Conservation (phyloP, 2,113 vertebrate genomes). For the Pteruthius melanotis region DNA sequence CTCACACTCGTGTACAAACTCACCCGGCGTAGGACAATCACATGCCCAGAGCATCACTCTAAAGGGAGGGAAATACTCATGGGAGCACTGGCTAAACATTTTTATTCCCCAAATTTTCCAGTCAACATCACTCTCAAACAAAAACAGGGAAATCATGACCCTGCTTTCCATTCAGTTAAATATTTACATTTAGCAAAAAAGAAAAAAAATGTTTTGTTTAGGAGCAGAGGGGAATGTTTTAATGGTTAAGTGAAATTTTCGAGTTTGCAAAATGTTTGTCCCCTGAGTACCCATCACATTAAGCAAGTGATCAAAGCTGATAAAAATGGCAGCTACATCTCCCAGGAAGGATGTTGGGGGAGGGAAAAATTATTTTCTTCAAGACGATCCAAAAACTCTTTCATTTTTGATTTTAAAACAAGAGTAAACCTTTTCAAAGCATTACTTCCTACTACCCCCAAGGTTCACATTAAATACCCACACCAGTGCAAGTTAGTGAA, state of each 20-base stretch:
- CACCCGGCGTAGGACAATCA: fast-evolving
- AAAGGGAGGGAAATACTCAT: not conserved
- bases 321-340: not conserved
- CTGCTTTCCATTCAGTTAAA: not conserved
- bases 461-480: not conserved
- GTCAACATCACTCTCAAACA: not conserved
- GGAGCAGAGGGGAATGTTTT: not conserved
- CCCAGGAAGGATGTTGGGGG: not conserved
- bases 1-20: not conserved
- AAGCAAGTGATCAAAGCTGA: not conserved
- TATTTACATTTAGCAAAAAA: not conserved
- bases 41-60: not conserved
- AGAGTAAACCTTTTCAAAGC: not conserved
- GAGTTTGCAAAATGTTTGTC: not conserved
- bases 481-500: not conserved
- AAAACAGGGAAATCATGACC: not conserved
- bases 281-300: not conserved
- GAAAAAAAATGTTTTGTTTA: not conserved
- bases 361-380: not conserved
- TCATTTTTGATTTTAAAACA: not conserved
- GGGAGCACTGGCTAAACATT: not conserved
- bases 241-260: not conserved
- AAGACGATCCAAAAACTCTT: not conserved
- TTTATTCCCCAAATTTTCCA: not conserved
- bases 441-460: not conserved